Evolutionary conservation across 2,113 vertebrate species (phyloP).

Genomic region (Ciconia boyciana): DNA sequence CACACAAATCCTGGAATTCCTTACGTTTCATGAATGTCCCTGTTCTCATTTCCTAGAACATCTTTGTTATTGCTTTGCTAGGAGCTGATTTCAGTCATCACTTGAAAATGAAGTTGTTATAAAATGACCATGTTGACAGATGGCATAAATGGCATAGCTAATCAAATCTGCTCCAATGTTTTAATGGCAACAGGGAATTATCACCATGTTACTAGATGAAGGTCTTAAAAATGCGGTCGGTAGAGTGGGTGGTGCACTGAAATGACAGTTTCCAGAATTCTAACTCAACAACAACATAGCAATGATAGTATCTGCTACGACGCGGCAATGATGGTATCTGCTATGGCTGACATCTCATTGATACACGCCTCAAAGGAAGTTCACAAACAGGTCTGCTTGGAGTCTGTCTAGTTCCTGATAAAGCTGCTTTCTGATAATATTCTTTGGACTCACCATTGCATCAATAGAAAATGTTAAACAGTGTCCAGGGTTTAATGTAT

Average conservation of each 20-base stretch:
- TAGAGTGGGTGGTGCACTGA: background rate
- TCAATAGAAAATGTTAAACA: background rate
- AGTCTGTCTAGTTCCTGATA: background rate
- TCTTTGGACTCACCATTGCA: background rate
- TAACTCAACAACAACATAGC: background rate
- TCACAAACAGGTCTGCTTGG: background rate
- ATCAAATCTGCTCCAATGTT: slow-evolving; percentile 37
- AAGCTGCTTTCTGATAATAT: background rate
- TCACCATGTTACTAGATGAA: background rate
- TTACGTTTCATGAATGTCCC: background rate
- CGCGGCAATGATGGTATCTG: background rate
- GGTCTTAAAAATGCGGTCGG: slow-evolving; percentile 6
- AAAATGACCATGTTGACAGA: slow-evolving; percentile 48
- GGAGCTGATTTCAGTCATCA: background rate
- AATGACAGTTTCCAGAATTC: slow-evolving; percentile 13
- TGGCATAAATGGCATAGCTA: slow-evolving; percentile 40
- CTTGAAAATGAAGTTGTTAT: slow-evolving; percentile 41
- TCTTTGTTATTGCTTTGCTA: slow-evolving; percentile 32
- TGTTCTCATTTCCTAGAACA: background rate
- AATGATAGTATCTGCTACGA: background rate
- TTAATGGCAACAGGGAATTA: slow-evolving; percentile 40
- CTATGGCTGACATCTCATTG: background rate
- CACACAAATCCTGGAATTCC: background rate
- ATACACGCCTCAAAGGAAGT: background rate
- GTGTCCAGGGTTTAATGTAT: background rate